These are phyloP conservation scores for Ectropis crepuscularia DNA, from an alignment of 2,888 invertebrate species.

Conservation along the genomic window DNA sequence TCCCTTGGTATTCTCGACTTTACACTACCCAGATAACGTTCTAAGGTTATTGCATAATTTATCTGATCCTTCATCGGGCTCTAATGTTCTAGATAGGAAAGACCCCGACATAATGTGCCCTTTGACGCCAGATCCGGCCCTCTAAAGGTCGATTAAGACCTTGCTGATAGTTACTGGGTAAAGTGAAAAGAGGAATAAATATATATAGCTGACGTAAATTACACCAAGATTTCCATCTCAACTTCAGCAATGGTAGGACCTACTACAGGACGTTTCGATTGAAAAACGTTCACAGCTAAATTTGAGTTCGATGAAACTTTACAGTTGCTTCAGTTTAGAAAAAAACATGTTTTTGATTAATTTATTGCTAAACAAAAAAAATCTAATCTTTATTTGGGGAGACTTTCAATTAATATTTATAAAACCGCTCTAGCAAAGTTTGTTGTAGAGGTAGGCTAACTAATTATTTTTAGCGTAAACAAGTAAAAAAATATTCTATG, in stretches of 20 bases:
- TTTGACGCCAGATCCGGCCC: conserved; percentile 21
- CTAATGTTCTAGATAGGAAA: conserved; percentile 27
- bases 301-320: background rate
- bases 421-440: background rate
- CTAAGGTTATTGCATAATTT: conserved; percentile 27
- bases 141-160: conserved; percentile 28
- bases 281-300: conserved; percentile 7
- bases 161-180: conserved; percentile 24
- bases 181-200: conserved; percentile 14
- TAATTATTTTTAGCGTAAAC: conserved; percentile 1
- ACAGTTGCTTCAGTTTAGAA: conserved; percentile 1
- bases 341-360: background rate
- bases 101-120: conserved; percentile 23
- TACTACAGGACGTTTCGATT: background rate
- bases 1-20: conserved; percentile 16
- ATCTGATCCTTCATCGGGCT: conserved; percentile 22
- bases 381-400: background rate
- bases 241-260: conserved; percentile 3
- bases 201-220: conserved; percentile 4
- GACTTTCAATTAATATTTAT: background rate
- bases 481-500: background rate
- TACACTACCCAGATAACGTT: conserved; percentile 12
- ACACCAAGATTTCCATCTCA: background rate
- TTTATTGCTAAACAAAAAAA: background rate
- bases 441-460: background rate